Evolutionary conservation across 2,797 vertebrate genomes (phyloP).

Genomic region (Chaetophractus vellerosus): DNA sequence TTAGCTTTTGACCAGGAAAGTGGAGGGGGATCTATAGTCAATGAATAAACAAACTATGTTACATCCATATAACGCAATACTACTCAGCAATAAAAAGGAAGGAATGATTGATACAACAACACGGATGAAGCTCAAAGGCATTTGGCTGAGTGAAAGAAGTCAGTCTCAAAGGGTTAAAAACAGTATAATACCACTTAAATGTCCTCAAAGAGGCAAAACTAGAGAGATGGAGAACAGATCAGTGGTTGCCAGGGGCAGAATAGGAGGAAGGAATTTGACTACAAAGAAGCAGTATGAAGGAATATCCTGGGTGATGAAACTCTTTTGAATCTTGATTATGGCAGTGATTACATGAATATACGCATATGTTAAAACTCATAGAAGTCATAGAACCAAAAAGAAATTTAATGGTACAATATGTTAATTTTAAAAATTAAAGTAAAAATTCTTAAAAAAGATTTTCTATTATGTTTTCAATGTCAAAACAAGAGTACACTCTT

Average conservation of each 20-base stretch:
- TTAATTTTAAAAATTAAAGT: conserved; percentile 50
- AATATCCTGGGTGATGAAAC: background rate
- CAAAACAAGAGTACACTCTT: background rate
- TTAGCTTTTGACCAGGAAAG: background rate
- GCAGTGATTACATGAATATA: background rate
- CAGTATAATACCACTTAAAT: background rate
- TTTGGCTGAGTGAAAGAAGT: conserved; percentile 42
- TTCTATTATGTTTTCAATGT: background rate
- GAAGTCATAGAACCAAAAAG: background rate
- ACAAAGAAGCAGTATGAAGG: background rate
- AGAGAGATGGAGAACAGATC: background rate
- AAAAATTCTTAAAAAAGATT: background rate
- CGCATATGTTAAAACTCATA: conserved; percentile 11
- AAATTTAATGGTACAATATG: background rate
- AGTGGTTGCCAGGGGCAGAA: background rate
- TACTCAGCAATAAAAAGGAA: background rate
- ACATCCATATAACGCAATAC: background rate
- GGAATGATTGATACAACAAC: background rate
- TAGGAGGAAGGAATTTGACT: background rate
- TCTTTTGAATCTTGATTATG: conserved; percentile 3
- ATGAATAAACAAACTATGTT: background rate
- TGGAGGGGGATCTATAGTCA: background rate
- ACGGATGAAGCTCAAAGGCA: background rate
- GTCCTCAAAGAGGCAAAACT: background rate
- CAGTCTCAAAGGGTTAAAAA: background rate